Percentiles rank a stretch among this genome's conserved stretches.
Conservation (phyloP, 2,113 vertebrate species). For the Brachionichthys hirsutus region DNA sequence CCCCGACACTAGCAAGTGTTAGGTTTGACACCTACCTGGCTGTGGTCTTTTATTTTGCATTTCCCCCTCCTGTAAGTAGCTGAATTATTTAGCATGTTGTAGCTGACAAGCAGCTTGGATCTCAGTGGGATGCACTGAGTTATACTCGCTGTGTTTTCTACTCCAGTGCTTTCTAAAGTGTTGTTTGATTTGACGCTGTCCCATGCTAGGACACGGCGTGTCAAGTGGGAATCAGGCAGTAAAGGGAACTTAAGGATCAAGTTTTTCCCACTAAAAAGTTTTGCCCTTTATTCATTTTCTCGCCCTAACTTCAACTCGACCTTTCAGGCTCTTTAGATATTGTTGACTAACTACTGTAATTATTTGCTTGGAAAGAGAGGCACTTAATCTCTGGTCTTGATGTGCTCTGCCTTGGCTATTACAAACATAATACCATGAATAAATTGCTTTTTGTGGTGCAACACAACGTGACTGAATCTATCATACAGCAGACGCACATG, state of each 20-base stretch:
- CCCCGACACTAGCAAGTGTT: slow-evolving; percentile 14
- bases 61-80: slow-evolving; percentile 56
- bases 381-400: slow-evolving; percentile 6
- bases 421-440: slow-evolving; percentile 5
- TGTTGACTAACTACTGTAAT: not conserved
- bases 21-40: slow-evolving; percentile 37
- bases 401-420: slow-evolving; percentile 7
- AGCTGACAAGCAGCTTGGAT: slow-evolving; percentile 80
- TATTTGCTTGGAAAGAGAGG: not conserved
- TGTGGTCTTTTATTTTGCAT: slow-evolving; percentile 61
- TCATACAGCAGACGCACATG: slow-evolving; percentile 22
- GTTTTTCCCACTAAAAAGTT: slow-evolving; percentile 13
- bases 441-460: slow-evolving; percentile 12
- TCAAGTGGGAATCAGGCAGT: slow-evolving; percentile 15
- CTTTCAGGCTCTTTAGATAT: slow-evolving; percentile 20
- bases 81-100: slow-evolving; percentile 84
- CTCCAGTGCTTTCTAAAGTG: slow-evolving; percentile 69
- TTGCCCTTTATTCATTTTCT: not conserved
- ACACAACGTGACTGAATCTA: slow-evolving; percentile 41
- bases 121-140: slow-evolving; percentile 69
- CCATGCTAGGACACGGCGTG: slow-evolving; percentile 24
- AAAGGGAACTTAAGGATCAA: slow-evolving; percentile 2
- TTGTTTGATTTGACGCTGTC: slow-evolving; percentile 67
- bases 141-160: slow-evolving; percentile 75
- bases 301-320: not conserved